phyloP scores from a whole-genome alignment of 2,797 vertebrate species.

The Anabas testudineus region DNA sequence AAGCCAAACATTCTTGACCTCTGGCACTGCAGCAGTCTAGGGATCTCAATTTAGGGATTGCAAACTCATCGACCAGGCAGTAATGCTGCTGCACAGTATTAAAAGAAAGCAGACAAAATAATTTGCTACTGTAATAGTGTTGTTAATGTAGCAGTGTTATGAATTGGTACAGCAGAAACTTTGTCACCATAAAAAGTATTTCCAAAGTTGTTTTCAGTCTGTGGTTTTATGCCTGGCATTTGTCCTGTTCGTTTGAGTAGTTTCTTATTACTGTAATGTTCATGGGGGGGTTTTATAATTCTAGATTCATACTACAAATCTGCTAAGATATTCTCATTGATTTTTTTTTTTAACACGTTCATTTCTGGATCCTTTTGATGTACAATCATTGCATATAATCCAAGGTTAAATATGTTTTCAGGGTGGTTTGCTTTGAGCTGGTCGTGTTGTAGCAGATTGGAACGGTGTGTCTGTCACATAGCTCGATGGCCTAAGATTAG shows the following conservation, averaged over 20 bases:
- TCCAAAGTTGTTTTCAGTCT: background rate
- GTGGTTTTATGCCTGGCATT: background rate
- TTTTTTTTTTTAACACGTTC: background rate
- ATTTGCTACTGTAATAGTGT: background rate
- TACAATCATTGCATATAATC: slow-evolving; percentile 38
- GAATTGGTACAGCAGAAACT: background rate
- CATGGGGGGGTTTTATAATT: background rate
- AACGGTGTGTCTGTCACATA: slow-evolving; percentile 70
- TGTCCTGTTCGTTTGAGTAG: background rate
- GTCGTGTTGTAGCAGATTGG: slow-evolving; percentile 65
- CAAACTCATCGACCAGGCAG: slow-evolving; percentile 45
- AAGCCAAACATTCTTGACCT: slow-evolving; percentile 57
- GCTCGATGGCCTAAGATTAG: slow-evolving; percentile 78
- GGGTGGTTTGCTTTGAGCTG: slow-evolving; percentile 64
- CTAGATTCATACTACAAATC: background rate
- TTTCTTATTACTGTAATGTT: slow-evolving; percentile 3
- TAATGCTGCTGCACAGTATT: slow-evolving; percentile 3
- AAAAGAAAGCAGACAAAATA: slow-evolving; percentile 15
- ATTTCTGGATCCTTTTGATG: slow-evolving; percentile 5
- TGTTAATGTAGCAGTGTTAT: background rate
- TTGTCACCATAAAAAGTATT: background rate
- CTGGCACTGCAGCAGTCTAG: slow-evolving; percentile 31
- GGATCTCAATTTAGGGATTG: slow-evolving; percentile 30
- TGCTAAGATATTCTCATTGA: background rate
- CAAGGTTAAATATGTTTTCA: slow-evolving; percentile 53